Evolutionary conservation across 2,888 invertebrate species (phyloP).

Genomic region (Tipula vernalis): DNA sequence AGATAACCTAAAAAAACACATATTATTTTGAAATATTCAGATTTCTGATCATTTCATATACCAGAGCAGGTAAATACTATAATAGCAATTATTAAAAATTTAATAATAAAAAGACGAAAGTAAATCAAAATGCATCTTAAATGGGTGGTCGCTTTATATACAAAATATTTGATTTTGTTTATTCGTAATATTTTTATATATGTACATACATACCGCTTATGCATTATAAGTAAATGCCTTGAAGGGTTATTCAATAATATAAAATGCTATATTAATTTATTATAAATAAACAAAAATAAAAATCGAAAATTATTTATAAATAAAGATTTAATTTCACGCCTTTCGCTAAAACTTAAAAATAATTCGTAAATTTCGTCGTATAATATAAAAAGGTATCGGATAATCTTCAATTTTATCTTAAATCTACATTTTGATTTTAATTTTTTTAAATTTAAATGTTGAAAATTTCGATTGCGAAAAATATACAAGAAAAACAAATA

Average conservation of each 20-base stretch:
- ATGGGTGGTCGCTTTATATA: not conserved
- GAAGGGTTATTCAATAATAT: not conserved
- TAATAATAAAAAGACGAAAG: not conserved
- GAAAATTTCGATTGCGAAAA: not conserved
- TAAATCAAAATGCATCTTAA: not conserved
- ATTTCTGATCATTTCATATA: not conserved
- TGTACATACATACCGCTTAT: not conserved
- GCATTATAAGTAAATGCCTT: not conserved
- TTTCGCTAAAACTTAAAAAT: not conserved
- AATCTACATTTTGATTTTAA: not conserved
- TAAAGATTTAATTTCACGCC: slow-evolving; percentile 4
- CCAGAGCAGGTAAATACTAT: not conserved
- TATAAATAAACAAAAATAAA: not conserved
- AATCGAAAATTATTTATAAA: not conserved
- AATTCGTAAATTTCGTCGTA: not conserved
- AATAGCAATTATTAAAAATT: not conserved
- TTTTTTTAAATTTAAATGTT: not conserved
- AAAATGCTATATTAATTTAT: not conserved
- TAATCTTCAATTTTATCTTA: not conserved
- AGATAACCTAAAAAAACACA: not conserved
- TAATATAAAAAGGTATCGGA: not conserved
- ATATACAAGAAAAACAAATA: not conserved
- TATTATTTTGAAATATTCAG: not conserved
- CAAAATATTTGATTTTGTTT: not conserved
- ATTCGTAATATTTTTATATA: not conserved